phyloP scores from a whole-genome alignment of 1,140 invertebrate genomes.

The Drosophila kikkawai region DNA sequence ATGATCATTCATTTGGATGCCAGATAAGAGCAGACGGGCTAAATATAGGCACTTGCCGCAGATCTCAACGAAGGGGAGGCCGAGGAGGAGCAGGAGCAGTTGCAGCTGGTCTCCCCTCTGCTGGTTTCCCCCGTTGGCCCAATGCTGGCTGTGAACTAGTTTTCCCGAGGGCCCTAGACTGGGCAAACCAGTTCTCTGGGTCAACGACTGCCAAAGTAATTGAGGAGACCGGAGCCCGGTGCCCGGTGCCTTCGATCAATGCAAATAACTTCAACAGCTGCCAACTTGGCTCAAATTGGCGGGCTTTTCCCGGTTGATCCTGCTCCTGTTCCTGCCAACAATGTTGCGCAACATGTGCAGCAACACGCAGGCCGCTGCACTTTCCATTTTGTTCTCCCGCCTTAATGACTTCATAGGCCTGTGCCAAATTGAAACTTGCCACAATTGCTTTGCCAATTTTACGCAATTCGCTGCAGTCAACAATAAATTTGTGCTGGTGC shows the following conservation, averaged over 20 bases:
- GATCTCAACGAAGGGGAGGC: neutral
- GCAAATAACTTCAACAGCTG: constrained; percentile 69
- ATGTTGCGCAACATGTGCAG: constrained; percentile 41
- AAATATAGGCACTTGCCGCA: constrained; percentile 71
- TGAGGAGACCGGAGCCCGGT: constrained; percentile 6
- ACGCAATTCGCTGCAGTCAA: constrained; percentile 81
- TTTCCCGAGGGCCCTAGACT: constrained; percentile 45
- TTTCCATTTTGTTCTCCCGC: constrained; percentile 56
- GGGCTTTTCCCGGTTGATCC: constrained; percentile 27
- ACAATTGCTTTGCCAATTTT: constrained; percentile 75
- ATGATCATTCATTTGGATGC: constrained; percentile 79
- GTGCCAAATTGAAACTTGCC: constrained; percentile 75
- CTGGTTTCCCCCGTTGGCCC: constrained; percentile 25
- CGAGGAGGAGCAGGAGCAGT: constrained; percentile 12
- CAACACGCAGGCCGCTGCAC: constrained; percentile 13
- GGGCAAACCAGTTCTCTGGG: constrained; percentile 55
- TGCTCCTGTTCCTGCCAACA: constrained; percentile 15
- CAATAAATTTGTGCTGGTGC: constrained; percentile 76
- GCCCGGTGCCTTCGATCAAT: constrained; percentile 44
- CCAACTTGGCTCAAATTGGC: constrained; percentile 38
- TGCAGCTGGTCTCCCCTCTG: constrained; percentile 12
- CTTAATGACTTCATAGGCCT: constrained; percentile 68
- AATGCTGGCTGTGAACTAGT: constrained; percentile 48
- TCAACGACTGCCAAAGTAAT: constrained; percentile 78
- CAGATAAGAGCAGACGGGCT: constrained; percentile 65